These are phyloP conservation scores for Ianthella basta DNA, from an alignment of 37 sponge, comb jelly and placozoan species.

Conservation along the genomic window DNA sequence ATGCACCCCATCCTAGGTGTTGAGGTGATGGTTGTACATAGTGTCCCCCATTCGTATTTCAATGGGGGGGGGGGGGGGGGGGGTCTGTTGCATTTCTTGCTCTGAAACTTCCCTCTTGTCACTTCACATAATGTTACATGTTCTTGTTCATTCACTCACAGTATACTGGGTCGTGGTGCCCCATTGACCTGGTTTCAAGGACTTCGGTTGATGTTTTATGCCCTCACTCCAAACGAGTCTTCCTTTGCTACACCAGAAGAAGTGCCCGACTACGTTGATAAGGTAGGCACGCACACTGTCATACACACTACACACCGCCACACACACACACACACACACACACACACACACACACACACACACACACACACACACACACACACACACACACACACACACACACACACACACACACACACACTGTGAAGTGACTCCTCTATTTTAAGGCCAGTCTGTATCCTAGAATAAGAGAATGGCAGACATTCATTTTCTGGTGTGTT, in stretches of 20 bases:
- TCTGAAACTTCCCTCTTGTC: too few relatives aligned
- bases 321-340: not conserved
- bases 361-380: slow-evolving; percentile 1
- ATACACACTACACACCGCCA: not conserved
- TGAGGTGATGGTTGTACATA: too few relatives aligned
- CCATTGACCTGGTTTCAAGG: slow-evolving; percentile 4
- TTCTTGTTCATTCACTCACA: too few relatives aligned
- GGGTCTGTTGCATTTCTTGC: too few relatives aligned
- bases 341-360: not conserved
- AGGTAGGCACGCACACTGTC: slow-evolving; percentile 66
- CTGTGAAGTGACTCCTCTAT: not conserved
- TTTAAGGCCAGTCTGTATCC: not conserved
- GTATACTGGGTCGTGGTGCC: too few relatives aligned
- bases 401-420: not conserved
- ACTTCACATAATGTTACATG: too few relatives aligned
- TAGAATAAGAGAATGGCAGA: too few relatives aligned
- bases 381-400: not conserved
- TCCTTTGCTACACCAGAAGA: slow-evolving; percentile 57
- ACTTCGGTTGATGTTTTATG: slow-evolving; percentile 77
- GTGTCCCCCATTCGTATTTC: too few relatives aligned
- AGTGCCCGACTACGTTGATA: slow-evolving; percentile 79
- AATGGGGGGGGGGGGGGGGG: too few relatives aligned
- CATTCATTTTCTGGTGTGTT: too few relatives aligned
- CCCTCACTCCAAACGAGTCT: slow-evolving; percentile 69
- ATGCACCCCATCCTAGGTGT: too few relatives aligned